A percentile compares a stretch with the other conserved stretches of the same genome.
Evolutionary conservation across 1,140 invertebrate genomes (phyloP).

Genomic region (Eriocheir sinensis): DNA sequence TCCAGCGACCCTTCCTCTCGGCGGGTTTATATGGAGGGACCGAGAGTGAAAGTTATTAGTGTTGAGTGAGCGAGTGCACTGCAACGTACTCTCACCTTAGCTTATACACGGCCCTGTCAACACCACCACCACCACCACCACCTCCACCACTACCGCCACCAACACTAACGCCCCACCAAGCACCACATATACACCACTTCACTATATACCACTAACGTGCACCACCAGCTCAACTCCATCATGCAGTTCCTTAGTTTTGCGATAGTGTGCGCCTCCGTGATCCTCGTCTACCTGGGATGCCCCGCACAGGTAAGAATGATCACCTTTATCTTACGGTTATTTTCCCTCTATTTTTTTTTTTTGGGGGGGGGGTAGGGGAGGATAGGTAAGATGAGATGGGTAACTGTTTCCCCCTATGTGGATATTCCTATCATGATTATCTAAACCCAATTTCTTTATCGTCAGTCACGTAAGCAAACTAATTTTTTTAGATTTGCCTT

Average conservation of each 20-base stretch:
- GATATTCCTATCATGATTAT: too few species aligned
- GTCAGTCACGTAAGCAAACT: too few species aligned
- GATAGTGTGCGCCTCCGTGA: background rate
- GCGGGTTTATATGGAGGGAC: slow-evolving; percentile 61
- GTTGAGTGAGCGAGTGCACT: slow-evolving; percentile 56
- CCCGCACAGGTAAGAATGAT: slow-evolving; percentile 28
- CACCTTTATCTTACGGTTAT: too few species aligned
- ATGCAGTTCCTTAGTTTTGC: background rate
- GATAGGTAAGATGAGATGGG: too few species aligned
- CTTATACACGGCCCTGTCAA: slow-evolving; percentile 13
- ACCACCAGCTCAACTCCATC: background rate
- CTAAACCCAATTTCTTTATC: too few species aligned
- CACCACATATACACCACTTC: background rate
- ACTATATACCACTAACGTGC: background rate
- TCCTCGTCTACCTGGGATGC: background rate
- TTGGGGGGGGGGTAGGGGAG: too few species aligned
- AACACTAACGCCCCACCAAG: background rate
- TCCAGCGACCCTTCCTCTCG: slow-evolving; percentile 40
- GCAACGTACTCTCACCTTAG: slow-evolving; percentile 53
- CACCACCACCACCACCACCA: background rate
- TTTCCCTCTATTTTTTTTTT: background rate
- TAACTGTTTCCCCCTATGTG: too few species aligned
- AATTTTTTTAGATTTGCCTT: too few species aligned
- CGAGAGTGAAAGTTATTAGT: slow-evolving; percentile 64
- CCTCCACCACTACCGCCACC: background rate